Evolutionary conservation across 2,888 invertebrate species (phyloP).

Genomic region (Sarcophaga variegata): DNA sequence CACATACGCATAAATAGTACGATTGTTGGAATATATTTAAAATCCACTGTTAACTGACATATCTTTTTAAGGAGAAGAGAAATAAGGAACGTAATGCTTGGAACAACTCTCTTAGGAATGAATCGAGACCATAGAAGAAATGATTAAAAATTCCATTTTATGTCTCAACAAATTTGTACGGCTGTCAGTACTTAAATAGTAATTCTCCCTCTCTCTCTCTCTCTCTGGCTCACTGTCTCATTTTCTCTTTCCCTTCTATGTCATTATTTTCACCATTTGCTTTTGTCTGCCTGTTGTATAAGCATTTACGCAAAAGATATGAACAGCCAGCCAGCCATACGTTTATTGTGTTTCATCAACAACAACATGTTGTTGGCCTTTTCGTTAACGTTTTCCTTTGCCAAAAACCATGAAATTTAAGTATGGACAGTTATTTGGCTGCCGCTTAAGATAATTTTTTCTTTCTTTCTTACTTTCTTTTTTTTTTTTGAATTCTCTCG

Average conservation of each 20-base stretch:
- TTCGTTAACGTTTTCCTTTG: not conserved
- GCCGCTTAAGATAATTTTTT: not conserved
- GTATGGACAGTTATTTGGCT: slow-evolving; percentile 8
- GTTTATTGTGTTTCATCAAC: not conserved
- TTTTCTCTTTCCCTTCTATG: too few relatives aligned
- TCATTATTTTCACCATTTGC: not conserved
- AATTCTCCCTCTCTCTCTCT: not conserved
- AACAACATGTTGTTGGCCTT: not conserved
- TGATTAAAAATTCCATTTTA: slow-evolving; percentile 59
- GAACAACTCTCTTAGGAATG: not conserved
- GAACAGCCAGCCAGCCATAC: not conserved
- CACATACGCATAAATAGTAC: slow-evolving; percentile 3
- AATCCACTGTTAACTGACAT: slow-evolving; percentile 19
- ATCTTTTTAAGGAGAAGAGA: not conserved
- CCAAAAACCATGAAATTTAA: slow-evolving; percentile 20
- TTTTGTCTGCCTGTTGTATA: not conserved
- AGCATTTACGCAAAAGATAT: not conserved
- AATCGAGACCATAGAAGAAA: slow-evolving; percentile 2
- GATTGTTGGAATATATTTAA: slow-evolving; percentile 16
- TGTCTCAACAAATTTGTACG: slow-evolving; percentile 43
- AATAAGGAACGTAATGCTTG: not conserved
- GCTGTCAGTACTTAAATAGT: slow-evolving; percentile 45
- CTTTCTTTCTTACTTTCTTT: not conserved
- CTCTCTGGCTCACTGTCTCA: too few relatives aligned
- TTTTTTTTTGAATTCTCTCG: not conserved